Evolutionary conservation across 2,888 invertebrate species (phyloP), one percentile per base, ranked within the genome.

Genomic region (Andrena bicolor): DNA sequence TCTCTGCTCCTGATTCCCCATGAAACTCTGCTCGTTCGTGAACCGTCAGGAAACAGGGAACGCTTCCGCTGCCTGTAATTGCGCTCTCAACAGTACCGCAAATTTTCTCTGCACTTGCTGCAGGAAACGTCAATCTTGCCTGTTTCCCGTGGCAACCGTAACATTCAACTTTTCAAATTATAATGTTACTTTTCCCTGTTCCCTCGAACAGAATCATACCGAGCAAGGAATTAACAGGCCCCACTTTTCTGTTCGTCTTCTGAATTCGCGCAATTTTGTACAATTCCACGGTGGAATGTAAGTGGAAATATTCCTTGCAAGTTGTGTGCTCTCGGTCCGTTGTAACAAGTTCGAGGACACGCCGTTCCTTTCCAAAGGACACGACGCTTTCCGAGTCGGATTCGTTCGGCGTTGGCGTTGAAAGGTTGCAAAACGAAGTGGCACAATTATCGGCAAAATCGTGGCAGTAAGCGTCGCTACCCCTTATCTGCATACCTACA

Each of bases 361-460:
- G 41, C 5, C 4, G 41, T 41, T 16, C 4, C 4, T 41, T 41
- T 41, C 16, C 16, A 13, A 4, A 41, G 41, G 41, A 13, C 13
- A 1, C 41, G 41, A 13, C 1, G 41, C n/a, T 30, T 10, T 28
- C 16, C 41, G 26, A 23, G 53, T 69, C 69, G 73, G 76, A 23
- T 32, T 61, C 35, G n/a, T 70, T 61, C 56, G 26, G 41, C 49
- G 63, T 53, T 63, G 70, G 58, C 73, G 51, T 20, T 30, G 53
- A 65, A 51, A 61, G 48, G 49, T 41, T 60, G 56, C 49, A 28
- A 72, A 61, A 76, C 63, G 20, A 60, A 51, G 30, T 41, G 35
- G 63, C 63, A 28, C 69, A 66, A 86, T 86, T 86, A 86, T 84
- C 73, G 70, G 16, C 49, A 48, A 73, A 76, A 71, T 84, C 61